phyloP scores from a whole-genome alignment of 2,888 invertebrate genomes.

The Loripinus fragilis region DNA sequence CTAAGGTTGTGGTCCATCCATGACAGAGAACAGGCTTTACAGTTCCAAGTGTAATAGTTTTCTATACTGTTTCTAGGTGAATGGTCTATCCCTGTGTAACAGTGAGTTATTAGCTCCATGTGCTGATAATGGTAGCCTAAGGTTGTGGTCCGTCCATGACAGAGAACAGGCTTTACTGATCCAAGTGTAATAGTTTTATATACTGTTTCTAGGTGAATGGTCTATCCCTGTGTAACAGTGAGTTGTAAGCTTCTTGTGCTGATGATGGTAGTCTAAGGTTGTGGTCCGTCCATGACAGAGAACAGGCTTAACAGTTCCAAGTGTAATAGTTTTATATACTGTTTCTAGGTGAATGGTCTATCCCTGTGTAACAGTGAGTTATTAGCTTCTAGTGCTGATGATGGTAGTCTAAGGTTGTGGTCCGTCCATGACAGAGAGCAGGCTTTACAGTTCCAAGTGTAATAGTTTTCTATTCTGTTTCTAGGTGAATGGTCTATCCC shows the following conservation, averaged over 20 bases:
- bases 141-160: constrained; percentile 79
- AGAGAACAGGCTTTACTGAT: constrained; percentile 82
- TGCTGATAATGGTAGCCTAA: constrained; percentile 81
- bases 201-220: constrained; percentile 73
- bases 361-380: constrained; percentile 71
- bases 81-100: constrained; percentile 72
- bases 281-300: constrained; percentile 78
- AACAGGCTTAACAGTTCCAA: constrained; percentile 82
- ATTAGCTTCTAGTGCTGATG: constrained; percentile 79
- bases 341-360: constrained; percentile 76
- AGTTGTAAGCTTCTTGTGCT: constrained; percentile 76
- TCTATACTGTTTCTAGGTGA: constrained; percentile 68
- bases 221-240: constrained; percentile 70
- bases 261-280: constrained; percentile 81
- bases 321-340: constrained; percentile 67
- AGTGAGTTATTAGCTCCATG: constrained; percentile 76
- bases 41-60: constrained; percentile 82
- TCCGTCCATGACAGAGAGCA: constrained; percentile 78
- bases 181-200: constrained; percentile 76
- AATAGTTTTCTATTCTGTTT: constrained; percentile 29
- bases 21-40: constrained; percentile 80
- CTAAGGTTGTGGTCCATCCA: constrained; percentile 79
- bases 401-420: constrained; percentile 82
- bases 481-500: constrained; percentile 77
- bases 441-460: constrained; percentile 81